phyloP scores from a whole-genome alignment of 1,140 invertebrate genomes.

The Drosophila serrata region DNA sequence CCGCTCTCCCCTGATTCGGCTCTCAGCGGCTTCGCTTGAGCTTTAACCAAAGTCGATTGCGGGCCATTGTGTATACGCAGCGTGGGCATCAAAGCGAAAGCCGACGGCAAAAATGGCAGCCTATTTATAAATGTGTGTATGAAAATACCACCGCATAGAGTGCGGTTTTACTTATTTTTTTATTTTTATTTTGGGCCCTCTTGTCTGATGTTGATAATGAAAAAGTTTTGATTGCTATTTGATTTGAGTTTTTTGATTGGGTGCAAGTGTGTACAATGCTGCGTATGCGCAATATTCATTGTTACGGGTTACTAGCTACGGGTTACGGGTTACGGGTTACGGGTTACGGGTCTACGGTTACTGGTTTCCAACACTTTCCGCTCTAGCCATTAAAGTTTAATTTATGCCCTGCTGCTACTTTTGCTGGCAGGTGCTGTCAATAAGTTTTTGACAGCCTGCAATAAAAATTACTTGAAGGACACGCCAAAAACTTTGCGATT shows the following conservation, averaged over 20 bases:
- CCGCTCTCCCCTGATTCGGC: constrained; percentile 4
- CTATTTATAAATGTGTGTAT: constrained; percentile 70
- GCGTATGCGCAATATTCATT: constrained; percentile 68
- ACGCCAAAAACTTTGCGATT: constrained; percentile 57
- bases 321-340: neutral
- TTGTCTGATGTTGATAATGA: constrained; percentile 71
- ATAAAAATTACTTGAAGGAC: constrained; percentile 61
- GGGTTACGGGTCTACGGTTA: constrained; percentile 1
- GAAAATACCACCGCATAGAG: constrained; percentile 31
- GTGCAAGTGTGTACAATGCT: constrained; percentile 36
- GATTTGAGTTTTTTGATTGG: constrained; percentile 75
- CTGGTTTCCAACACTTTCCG: constrained; percentile 24
- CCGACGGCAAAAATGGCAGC: constrained; percentile 63
- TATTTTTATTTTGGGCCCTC: constrained; percentile 44
- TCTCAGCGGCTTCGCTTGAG: constrained; percentile 27
- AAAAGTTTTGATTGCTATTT: constrained; percentile 82
- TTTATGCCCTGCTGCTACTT: constrained; percentile 54
- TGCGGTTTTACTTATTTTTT: constrained; percentile 65
- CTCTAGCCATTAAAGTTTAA: constrained; percentile 59
- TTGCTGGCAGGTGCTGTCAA: constrained; percentile 62
- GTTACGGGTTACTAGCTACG: constrained; percentile 25
- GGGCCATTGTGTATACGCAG: constrained; percentile 62
- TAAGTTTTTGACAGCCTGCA: constrained; percentile 62
- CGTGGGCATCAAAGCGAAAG: constrained; percentile 72
- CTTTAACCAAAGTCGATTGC: constrained; percentile 51